Evolutionary conservation across 2,888 invertebrate species (phyloP), one percentile per base, ranked within the genome.

Genomic region (Orchesella flavescens): DNA sequence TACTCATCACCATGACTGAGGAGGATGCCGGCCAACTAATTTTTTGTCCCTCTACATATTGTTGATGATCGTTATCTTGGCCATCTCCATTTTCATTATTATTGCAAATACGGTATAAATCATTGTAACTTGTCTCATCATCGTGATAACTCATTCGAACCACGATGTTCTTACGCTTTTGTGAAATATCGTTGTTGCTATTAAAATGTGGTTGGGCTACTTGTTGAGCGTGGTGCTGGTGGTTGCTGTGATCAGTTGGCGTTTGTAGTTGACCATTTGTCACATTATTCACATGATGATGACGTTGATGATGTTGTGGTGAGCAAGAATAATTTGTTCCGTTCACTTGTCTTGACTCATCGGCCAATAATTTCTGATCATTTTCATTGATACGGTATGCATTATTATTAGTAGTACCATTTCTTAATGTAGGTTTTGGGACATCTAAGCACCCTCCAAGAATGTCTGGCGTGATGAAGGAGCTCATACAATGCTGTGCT

Each of bases 1-100:
- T 85, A 73, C 85, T 85, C 76, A 83, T 85, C 76, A 83, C 83
- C 46, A 34, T 80, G 65, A 84, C 71, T 65, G 79, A 73, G 1
- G 79, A 73, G 1, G 77, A 83, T 77, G 72, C 77, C 65, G 83
- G 83, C 83, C 83, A 83, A 72, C 77, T 77, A 61, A 53, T 46
- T 15, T 68, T 68, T 49, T 34, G 34, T 34, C 24, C 72, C 3
- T 80, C 75, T 53, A 49, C 7, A 34, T 34, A 34, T 4, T 34
- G 57, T 55, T 63, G 69, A 61, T 53, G 19, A 63, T 63, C 55
- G 55, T 57, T 57, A 71, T 68, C 76, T 34, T 10, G 34, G 3
- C 34, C 82, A 75, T 46, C 23, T 82, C 59, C 76, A 66, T 65
- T 66, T 72, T 83, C 72, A 61, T 63, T 78, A 77, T 73, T 73